Evolutionary conservation across 2,797 vertebrate species (phyloP), one percentile per base, ranked within the genome.

Genomic region (Rostrhamus sociabilis): DNA sequence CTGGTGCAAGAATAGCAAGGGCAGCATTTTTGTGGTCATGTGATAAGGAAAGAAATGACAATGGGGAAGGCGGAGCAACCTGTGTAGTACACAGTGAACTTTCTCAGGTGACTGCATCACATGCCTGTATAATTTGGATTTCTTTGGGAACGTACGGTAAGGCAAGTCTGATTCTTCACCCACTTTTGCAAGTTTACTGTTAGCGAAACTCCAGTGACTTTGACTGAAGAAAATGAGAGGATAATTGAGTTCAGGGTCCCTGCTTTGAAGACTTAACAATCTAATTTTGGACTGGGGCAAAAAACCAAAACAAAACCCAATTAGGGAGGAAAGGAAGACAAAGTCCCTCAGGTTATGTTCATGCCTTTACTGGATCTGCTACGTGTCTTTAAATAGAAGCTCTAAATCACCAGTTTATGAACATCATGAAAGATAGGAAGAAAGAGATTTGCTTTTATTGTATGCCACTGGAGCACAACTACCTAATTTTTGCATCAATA

Each of bases 221-320:
- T 94, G 86, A 84, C 43, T 66, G 77, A 90, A 91, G 79, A 84
- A 95, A 94, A 94, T 83, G 27, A 93, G 67, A 89, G 12, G 38
- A 95, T 94, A 95, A 96, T 94, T 95, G 92, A 93, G 93, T 95
- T 95, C 94, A 93, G 84, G 48, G 59, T 94, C 80, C 56, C 63
- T 95, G 86, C 88, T 96, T 97, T 95, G 93, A 93, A 96, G 77
- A 80, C 59, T 79, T 89, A 90, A 69, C 43, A 91, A 72, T 92
- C 89, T 91, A 92, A 96, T 95, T 94, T 92, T 91, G 84, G 71
- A 92, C 69, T 64, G 60, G 80, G 72, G 74, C 34, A 87, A 92
- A 83, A 94, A 89, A 90, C 0, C 79, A 93, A 97, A 95, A 87
- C 90, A 89, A 94, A 96, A 93, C 63, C 40, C 83, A 96, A 85